A percentile compares a stretch with the other conserved stretches of the same genome.
Evolutionary conservation across 2,113 vertebrate species (phyloP).

Genomic region (Haliaeetus leucogaster): DNA sequence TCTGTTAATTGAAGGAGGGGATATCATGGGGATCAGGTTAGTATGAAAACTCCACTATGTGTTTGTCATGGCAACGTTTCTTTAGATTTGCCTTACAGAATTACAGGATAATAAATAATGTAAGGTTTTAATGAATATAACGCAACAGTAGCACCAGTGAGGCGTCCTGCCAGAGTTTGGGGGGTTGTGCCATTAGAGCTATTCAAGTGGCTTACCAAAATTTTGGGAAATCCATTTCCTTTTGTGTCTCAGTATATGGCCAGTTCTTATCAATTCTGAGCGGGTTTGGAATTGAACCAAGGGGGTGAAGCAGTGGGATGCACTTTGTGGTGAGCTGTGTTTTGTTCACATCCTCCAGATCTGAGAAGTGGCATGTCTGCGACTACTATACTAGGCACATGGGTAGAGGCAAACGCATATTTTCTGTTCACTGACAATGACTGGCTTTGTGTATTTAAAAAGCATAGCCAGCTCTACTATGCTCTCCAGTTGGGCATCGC

Average conservation of each 20-base stretch:
- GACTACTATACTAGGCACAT: background rate
- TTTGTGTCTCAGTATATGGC: background rate
- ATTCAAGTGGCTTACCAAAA: background rate
- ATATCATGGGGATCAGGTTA: background rate
- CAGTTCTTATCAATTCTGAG: background rate
- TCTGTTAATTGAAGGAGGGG: background rate
- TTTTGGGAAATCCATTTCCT: background rate
- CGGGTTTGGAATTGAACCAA: background rate
- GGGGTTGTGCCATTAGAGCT: background rate
- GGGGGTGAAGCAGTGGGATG: background rate
- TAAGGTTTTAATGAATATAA: background rate
- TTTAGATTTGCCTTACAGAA: background rate
- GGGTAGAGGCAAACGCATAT: background rate
- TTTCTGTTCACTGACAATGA: background rate
- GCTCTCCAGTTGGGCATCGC: background rate
- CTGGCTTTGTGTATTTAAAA: background rate
- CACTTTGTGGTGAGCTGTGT: background rate
- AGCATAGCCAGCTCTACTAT: background rate
- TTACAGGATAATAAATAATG: background rate
- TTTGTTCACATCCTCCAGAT: background rate
- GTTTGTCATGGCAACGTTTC: background rate
- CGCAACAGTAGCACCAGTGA: background rate
- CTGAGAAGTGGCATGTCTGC: background rate
- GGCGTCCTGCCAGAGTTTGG: background rate
- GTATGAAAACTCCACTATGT: background rate